Base-by-base conservation (phyloP, 2,113 vertebrate genomes). In the Fregata magnificens region DNA sequence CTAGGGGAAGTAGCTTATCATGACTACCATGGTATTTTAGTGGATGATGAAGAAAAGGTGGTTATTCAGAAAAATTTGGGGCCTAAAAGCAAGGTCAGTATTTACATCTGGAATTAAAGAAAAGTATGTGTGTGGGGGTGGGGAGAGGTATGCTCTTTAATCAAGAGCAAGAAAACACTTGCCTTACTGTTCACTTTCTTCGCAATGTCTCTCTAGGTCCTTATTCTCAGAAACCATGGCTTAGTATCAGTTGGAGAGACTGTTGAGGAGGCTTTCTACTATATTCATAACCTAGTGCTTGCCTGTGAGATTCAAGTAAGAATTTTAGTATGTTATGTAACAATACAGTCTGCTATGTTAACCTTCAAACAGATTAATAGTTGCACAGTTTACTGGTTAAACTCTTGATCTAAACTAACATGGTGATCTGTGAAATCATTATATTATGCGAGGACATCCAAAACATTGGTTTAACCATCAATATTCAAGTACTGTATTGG, bases 221-320 rank as follows among this genome's bases (percentile, higher is more conserved):
- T 99, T 65, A 99, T 99, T 96, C 98, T 99, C 62, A 98, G 99
- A 95, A 99, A 99, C 81, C 99, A 99, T 12, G 99, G 99, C 50
- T 98, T 99, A 34, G 98, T 99, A 53, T 98, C 99, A 7, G 98
- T 99, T 24, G 99, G 99, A 24, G 99, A 99, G 98, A 99, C 99
- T 2, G 98, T 99, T 45, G 99, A 99, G 95, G 99, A 99, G 94
- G 99, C 99, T 63, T 99, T 99, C 97, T 99, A 99, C 97, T 99
- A 99, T 88, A 99, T 99, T 87, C 99, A 99, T 96, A 99, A 99
- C 93, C 97, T 99, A 84, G 99, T 99, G 86, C 98, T 99, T 14
- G 99, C 99, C 47, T 99, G 99, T 93, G 99, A 99, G 97, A 99
- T 99, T 96, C 99, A 99, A 99, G 99, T 99, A 98, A 94, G 98